phyloP scores from a whole-genome alignment of 2,113 vertebrate species.

The Chaenocephalus aceratus region DNA sequence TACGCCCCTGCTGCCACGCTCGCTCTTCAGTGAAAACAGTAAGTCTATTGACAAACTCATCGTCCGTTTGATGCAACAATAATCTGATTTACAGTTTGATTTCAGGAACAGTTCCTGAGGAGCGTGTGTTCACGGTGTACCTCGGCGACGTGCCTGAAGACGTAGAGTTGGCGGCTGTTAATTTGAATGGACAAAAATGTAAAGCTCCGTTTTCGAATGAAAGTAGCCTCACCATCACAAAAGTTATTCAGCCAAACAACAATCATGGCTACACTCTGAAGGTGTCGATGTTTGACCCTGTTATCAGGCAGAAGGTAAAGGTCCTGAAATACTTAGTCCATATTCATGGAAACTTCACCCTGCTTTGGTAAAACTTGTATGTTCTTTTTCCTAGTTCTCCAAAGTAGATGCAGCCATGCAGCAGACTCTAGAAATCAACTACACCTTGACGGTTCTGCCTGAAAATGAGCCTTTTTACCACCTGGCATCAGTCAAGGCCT shows the following conservation, averaged over 20 bases:
- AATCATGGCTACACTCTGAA: slow-evolving; percentile 64
- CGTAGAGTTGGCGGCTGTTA: slow-evolving; percentile 47
- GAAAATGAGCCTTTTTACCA: no score
- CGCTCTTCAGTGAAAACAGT: slow-evolving; percentile 33
- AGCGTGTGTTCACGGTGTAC: slow-evolving; percentile 56
- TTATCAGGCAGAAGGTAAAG: slow-evolving; percentile 53
- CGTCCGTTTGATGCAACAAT: no score
- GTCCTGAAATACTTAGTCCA: not conserved
- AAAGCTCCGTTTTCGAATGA: not conserved
- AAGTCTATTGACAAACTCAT: no score
- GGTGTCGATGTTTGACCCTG: slow-evolving; percentile 64
- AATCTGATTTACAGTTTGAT: no score
- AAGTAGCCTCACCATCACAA: not conserved
- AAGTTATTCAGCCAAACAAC: slow-evolving; percentile 35
- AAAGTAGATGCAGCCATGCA: slow-evolving; percentile 4
- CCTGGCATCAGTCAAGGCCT: no score
- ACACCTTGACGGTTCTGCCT: no score
- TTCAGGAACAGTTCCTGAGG: slow-evolving; percentile 29
- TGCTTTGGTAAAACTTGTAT: no score
- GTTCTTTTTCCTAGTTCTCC: slow-evolving; percentile 50
- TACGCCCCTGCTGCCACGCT: slow-evolving; percentile 49
- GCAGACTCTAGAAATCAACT: no score
- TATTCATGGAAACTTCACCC: no score
- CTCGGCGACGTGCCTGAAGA: slow-evolving; percentile 71
- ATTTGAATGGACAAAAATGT: slow-evolving; percentile 56